Conservation (phyloP, 2,113 vertebrate genomes). For the Microcebus jonahi region DNA sequence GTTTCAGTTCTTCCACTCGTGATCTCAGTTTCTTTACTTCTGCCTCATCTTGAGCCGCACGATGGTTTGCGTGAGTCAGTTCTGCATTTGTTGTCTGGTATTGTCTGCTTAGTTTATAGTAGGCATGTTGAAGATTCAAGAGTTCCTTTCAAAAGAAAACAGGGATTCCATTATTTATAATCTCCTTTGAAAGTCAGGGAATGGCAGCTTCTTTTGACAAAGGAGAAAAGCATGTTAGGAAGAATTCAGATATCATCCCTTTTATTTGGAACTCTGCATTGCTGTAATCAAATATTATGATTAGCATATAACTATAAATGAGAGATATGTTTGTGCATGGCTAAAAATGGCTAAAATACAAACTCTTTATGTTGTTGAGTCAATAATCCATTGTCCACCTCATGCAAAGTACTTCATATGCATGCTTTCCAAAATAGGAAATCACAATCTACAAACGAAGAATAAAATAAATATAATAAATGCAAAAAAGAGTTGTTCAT, state of each 20-base stretch:
- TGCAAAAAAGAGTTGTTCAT: not conserved
- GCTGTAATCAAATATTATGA: not conserved
- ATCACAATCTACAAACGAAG: not conserved
- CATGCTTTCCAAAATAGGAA: not conserved
- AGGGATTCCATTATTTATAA: not conserved
- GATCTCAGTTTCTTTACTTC: slow-evolving; percentile 60
- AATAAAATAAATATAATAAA: not conserved
- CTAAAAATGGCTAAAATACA: not conserved
- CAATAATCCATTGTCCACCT: not conserved
- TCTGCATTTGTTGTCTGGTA: slow-evolving; percentile 54
- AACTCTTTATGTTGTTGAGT: not conserved
- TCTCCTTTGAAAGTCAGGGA: not conserved
- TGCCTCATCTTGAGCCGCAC: not conserved
- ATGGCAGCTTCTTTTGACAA: not conserved
- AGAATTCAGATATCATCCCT: not conserved
- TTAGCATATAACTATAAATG: not conserved
- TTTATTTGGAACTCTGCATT: not conserved
- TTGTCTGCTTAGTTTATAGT: slow-evolving; percentile 31
- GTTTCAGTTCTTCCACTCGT: slow-evolving; percentile 52
- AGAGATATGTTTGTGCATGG: not conserved
- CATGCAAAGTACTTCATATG: not conserved
- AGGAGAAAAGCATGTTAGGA: not conserved
- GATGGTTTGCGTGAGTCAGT: not conserved
- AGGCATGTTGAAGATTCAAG: not conserved
- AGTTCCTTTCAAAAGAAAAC: slow-evolving; percentile 56